Base-by-base conservation (phyloP, 2,797 vertebrate genomes). In the Oreonectes daqikongensis region DNA sequence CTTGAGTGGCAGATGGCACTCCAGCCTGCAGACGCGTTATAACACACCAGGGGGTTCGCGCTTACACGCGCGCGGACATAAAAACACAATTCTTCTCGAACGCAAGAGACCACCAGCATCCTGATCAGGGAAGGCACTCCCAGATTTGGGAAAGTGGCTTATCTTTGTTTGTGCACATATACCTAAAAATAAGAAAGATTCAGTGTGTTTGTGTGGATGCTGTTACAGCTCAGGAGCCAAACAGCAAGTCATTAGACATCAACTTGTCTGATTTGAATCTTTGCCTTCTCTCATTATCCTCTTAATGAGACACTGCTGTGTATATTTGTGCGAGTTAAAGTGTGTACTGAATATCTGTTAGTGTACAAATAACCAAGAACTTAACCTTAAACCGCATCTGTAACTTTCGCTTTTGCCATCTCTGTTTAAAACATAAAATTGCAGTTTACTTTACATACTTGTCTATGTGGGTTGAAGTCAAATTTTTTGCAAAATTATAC, bases 1-100 rank as follows among this genome's bases (percentile, higher is more conserved):
- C 68, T 78, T 82, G 82, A 82, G 67, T 80, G 83, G 80, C 83
- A 84, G 83, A 82, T 82, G 83, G 82, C 61, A 64, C 76, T 71
- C 65, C 70, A 79, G 80, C 60, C 74, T 79, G 73, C 48, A 75
- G 75, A 79, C 40, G 55, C 48, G 55, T 78, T 79, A 82, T 72
- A 28, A 75, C 53, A 77, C 80, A 84, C 48, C 67, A 61, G 82
- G 73, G 75, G 75, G 73, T 78, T 71, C 46, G 38, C 15, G 5
- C n/a, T 22, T n/a, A 61, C 57, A 4, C 26, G 18, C 24, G 69
- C 63, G 59, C 69, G 61, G 46, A 76, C 57, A 61, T 35, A 78
- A 24, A 28, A 26, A 61, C 28, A 67, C 30, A 66, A 61, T 24
- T 24, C 17, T 24, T 3, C 48, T 35, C n/a, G 14, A 61, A 18